Evolutionary conservation across 2,888 invertebrate genomes (phyloP).

Genomic region (Halictus quadricinctus): DNA sequence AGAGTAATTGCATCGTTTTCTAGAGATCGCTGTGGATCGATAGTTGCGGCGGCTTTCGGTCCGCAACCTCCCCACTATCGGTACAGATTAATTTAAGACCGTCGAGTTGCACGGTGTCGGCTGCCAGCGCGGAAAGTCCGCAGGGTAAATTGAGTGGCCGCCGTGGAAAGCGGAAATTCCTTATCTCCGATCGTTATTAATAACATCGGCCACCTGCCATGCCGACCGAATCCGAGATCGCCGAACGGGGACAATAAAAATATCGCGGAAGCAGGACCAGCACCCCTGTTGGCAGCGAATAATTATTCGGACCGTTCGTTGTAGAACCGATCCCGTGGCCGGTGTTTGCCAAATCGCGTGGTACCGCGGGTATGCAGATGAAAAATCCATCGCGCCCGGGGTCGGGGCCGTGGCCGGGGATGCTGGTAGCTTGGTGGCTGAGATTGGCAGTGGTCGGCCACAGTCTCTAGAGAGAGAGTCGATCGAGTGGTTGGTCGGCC

Average conservation of each 20-base stretch:
- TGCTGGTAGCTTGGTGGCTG: constrained; percentile 24
- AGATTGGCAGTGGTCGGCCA: constrained; percentile 65
- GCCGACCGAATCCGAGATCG: background rate
- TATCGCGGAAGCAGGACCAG: constrained; percentile 54
- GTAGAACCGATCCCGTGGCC: constrained; percentile 30
- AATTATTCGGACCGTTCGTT: constrained; percentile 55
- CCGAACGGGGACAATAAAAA: constrained; percentile 47
- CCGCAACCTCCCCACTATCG: constrained; percentile 21
- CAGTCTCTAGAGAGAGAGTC: constrained; percentile 59
- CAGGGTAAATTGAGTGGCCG: background rate
- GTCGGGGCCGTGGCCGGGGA: constrained; percentile 30
- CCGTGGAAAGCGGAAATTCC: constrained; percentile 37
- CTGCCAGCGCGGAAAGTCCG: constrained; percentile 11
- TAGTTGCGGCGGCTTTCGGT: background rate
- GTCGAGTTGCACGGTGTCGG: background rate
- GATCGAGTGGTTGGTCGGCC: constrained; percentile 51
- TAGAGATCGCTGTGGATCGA: background rate
- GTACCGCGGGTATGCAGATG: constrained; percentile 26
- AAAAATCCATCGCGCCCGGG: constrained; percentile 59
- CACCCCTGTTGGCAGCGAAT: constrained; percentile 52
- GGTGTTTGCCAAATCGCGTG: constrained; percentile 61
- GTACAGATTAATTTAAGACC: constrained; percentile 40
- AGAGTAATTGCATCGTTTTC: background rate
- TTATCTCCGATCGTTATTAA: constrained; percentile 38
- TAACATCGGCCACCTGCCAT: background rate